Base-by-base conservation (phyloP, 2,888 invertebrate species). In the Empis livida region DNA sequence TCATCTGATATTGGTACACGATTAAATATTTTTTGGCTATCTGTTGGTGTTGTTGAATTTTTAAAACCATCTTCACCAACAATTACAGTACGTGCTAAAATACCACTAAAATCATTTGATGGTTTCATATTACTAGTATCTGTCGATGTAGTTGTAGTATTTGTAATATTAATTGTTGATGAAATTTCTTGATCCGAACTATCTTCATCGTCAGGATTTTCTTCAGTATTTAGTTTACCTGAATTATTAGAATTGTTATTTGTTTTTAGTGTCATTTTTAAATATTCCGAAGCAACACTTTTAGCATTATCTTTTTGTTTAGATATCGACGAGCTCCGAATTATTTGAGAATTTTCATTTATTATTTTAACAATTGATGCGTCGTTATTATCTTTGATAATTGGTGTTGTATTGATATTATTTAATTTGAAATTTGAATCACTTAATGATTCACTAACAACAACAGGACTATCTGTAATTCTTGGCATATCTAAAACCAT, bases 261-360 rank as follows among this genome's bases (percentile, higher is more conserved):
- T n/a, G 27, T 40, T 45, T 58, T 55, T 2, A 51, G 50, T 8
- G 79, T 77, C 56, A 79, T 72, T 65, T 80, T 81, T 52, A 81
- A 67, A 64, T 77, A 80, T 59, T 77, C 79, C 0, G 78, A 77
- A 6, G 80, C 80, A 1, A 80, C 79, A 61, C 75, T 78, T 64
- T 80, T 80, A 6, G 80, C 80, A 57, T 71, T 72, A 61, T 71
- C 42, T 32, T 5, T 4, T 53, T 51, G 31, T 51, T 55, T 27
- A 4, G 23, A 27, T 8, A 27, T 27, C 8, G 23, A 27, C 9
- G 23, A 27, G 9, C 8, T 27, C 9, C 23, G 23, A 27, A 27
- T 27, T 27, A 27, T 8, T 27, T 27, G 23, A 8, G 23, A 27
- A 27, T 27, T 27, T 27, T 27, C 23, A 27, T 27, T 27, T 27